phyloP scores from a whole-genome alignment of 2,113 vertebrate genomes.

The Chamaetylas fuelleborni region DNA sequence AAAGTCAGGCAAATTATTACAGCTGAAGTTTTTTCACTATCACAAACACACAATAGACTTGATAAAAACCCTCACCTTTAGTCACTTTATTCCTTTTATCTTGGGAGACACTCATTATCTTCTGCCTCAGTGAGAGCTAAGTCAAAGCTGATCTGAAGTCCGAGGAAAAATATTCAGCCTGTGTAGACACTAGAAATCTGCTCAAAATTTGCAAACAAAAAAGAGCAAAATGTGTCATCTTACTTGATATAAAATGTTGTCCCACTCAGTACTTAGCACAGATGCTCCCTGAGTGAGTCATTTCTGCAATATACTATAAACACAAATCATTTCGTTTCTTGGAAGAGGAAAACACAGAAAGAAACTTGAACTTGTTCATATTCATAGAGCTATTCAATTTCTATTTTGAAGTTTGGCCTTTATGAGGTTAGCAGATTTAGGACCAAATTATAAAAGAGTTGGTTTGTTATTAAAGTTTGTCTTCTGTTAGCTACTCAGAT shows the following conservation, averaged over 20 bases:
- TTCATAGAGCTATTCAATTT: background rate
- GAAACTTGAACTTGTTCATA: background rate
- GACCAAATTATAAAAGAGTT: background rate
- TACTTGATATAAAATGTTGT: slow-evolving; percentile 35
- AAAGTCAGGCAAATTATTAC: background rate
- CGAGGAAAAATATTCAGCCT: background rate
- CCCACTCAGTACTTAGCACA: slow-evolving; percentile 33
- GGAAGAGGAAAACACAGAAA: background rate
- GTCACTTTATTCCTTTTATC: background rate
- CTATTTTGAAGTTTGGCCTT: background rate
- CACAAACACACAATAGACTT: background rate
- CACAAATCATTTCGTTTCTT: background rate
- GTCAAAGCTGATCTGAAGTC: background rate
- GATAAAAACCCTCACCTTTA: background rate
- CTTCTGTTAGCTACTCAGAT: background rate
- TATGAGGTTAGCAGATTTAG: background rate
- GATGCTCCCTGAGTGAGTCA: slow-evolving; percentile 46
- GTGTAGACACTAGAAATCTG: background rate
- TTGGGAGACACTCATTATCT: background rate
- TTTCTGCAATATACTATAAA: slow-evolving; percentile 12
- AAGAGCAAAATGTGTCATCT: slow-evolving; percentile 44
- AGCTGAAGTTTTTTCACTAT: background rate
- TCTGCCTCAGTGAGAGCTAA: background rate
- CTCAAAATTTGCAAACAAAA: slow-evolving; percentile 24
- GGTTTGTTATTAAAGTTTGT: background rate